Percentiles rank a stretch among this genome's conserved stretches.
These are phyloP conservation scores for Mylabris sibirica DNA, from an alignment of 2,888 invertebrate species.

Conservation along the genomic window DNA sequence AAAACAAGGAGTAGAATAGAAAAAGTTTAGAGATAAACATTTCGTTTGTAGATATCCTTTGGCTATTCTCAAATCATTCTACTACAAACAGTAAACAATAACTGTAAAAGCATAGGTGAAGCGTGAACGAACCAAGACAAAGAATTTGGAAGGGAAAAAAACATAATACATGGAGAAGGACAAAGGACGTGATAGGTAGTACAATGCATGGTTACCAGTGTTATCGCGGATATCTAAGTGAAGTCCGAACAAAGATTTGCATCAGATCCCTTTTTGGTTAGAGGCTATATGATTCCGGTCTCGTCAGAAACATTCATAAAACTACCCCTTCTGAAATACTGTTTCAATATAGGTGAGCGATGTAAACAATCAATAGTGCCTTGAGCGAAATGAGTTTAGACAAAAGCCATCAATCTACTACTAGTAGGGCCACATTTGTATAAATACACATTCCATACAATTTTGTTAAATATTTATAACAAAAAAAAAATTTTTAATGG, in stretches of 20 bases:
- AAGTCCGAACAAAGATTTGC: conserved; percentile 44
- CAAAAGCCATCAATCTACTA: conserved; percentile 35
- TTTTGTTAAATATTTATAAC: not conserved
- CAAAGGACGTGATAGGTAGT: conserved; percentile 40
- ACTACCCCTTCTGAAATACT: conserved; percentile 49
- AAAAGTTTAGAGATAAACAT: conserved; percentile 10
- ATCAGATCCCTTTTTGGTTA: conserved; percentile 41
- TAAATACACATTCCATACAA: conserved; percentile 11
- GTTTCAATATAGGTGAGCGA: conserved; percentile 54
- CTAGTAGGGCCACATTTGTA: conserved; percentile 28
- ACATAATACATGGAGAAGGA: conserved; percentile 39
- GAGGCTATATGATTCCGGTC: conserved; percentile 46
- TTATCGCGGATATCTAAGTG: conserved; percentile 30
- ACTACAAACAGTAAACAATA: conserved; percentile 54
- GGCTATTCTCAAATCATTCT: conserved; percentile 52
- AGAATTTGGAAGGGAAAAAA: conserved; percentile 21
- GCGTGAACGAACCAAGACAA: conserved; percentile 34
- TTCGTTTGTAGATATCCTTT: conserved; percentile 21
- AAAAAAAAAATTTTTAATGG: not conserved
- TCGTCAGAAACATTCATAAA: conserved; percentile 52
- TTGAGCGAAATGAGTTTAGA: conserved; percentile 42
- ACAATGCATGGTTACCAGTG: conserved; percentile 20
- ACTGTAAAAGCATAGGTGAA: conserved; percentile 51
- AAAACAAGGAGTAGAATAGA: not conserved
- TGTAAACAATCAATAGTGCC: conserved; percentile 50